phyloP scores from a whole-genome alignment of 2,113 vertebrate genomes.

The Madoqua kirkii region DNA sequence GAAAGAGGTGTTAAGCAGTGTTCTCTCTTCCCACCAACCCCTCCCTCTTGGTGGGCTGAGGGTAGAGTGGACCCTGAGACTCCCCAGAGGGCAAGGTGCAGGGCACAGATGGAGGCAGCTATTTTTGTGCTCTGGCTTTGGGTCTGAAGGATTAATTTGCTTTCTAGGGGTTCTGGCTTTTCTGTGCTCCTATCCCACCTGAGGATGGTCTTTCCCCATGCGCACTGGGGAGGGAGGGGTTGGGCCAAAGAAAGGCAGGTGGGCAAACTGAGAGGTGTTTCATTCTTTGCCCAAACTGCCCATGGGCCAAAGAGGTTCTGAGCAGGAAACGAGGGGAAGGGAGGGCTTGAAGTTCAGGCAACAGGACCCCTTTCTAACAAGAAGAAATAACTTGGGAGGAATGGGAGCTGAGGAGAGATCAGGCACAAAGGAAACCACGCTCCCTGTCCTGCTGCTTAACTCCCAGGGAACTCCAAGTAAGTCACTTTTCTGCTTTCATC shows the following conservation, averaged over 20 bases:
- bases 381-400: background rate
- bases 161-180: background rate
- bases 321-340: background rate
- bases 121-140: background rate
- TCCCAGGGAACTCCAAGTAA: background rate
- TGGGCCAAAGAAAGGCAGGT: background rate
- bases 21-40: background rate
- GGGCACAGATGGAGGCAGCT: background rate
- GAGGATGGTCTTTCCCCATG: background rate
- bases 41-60: background rate
- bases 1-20: background rate
- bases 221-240: background rate
- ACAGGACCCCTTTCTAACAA: background rate
- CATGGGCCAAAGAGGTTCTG: background rate
- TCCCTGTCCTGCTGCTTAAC: background rate
- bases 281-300: background rate
- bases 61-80: background rate
- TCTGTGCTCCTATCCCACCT: background rate
- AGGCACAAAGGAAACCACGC: background rate
- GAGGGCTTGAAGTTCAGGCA: background rate
- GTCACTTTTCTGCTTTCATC: background rate
- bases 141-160: background rate
- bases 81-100: background rate
- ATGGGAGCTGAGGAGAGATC: background rate
- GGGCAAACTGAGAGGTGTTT: background rate